Conservation (phyloP, 2,888 invertebrate species). For the Drosophila mulleri region DNA sequence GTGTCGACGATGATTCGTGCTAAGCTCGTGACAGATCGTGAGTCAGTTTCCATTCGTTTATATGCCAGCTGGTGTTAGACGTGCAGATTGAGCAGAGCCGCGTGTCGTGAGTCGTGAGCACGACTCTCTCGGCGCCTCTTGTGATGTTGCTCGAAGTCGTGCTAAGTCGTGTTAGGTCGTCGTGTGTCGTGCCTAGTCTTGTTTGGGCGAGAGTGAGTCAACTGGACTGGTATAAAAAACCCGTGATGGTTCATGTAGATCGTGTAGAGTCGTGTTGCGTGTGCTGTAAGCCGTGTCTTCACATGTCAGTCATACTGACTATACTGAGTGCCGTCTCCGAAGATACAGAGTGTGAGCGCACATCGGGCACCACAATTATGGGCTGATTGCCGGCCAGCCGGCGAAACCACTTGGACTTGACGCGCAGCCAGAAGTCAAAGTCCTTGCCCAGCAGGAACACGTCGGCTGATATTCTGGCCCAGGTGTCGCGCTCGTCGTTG, state of each 20-base stretch:
- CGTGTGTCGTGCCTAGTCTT: neutral
- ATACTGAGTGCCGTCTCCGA: too few species aligned
- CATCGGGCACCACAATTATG: neutral
- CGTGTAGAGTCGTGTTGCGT: neutral
- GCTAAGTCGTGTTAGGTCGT: neutral
- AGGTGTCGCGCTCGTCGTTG: slow-evolving; percentile 26
- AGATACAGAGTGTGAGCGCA: neutral
- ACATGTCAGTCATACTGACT: too few species aligned
- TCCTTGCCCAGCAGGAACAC: slow-evolving; percentile 37
- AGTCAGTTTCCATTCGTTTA: neutral
- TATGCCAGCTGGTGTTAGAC: neutral
- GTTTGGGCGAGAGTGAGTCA: too few species aligned
- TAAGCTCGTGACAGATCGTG: neutral
- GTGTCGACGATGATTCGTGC: neutral
- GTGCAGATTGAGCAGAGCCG: too few species aligned
- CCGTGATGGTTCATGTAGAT: neutral
- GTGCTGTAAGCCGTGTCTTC: neutral
- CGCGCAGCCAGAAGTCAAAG: slow-evolving; percentile 31
- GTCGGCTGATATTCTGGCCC: slow-evolving; percentile 25
- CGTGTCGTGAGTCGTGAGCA: too few species aligned
- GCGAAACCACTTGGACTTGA: slow-evolving; percentile 40
- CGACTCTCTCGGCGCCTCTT: too few species aligned
- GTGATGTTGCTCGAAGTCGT: too few species aligned
- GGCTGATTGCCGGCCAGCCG: slow-evolving; percentile 34
- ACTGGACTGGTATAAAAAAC: too few species aligned